Base-by-base conservation (phyloP, 1,140 invertebrate genomes). In the Anastatus disparis region DNA sequence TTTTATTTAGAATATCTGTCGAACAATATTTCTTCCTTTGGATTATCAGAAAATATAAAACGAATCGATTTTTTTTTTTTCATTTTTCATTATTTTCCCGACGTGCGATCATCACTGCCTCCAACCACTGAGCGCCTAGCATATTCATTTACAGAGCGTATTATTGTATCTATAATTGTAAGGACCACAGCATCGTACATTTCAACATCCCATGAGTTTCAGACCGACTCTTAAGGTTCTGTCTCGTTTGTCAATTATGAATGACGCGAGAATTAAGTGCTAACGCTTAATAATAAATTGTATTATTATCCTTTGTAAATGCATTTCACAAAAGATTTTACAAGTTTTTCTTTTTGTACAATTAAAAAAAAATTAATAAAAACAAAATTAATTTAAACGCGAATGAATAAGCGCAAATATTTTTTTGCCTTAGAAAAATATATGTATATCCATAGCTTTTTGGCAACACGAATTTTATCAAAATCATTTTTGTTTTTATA, bases 1-100 rank as follows among this genome's bases (percentile, higher is more conserved):
- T 58, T 70, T 64, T 20, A 55, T 40, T 71, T 64, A 71, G 31
- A 65, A 59, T 71, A 58, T 48, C 22, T 10, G 44, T 59, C 42
- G 29, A 71, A 71, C 26, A 46, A 24, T 20, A 12, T 59, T 22
- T 56, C 3, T 56, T 29, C 24, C 17, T 52, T 56, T 58, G 20
- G 24, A 8, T 40, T 24, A 35, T 63, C 42, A 26, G 42, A 64
- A 71, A 65, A 71, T 64, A 48, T 50, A 70, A 63, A 50, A 70
- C 15, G 17, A 64, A 64, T 70, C 22, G n/a, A 17, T 61, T 20
- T 35, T 31, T 48, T 56, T 44, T 17, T 2, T 1, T 48, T 42
- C 8, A 27, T 46, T 42, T 55, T 42, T 17, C 12, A 31, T 27
- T 59, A 8, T 35, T 69, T 69, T 42, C 48, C 24, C 35, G 38